Evolutionary conservation across 2,113 vertebrate species (phyloP).

Genomic region (Arothron firmamentum): DNA sequence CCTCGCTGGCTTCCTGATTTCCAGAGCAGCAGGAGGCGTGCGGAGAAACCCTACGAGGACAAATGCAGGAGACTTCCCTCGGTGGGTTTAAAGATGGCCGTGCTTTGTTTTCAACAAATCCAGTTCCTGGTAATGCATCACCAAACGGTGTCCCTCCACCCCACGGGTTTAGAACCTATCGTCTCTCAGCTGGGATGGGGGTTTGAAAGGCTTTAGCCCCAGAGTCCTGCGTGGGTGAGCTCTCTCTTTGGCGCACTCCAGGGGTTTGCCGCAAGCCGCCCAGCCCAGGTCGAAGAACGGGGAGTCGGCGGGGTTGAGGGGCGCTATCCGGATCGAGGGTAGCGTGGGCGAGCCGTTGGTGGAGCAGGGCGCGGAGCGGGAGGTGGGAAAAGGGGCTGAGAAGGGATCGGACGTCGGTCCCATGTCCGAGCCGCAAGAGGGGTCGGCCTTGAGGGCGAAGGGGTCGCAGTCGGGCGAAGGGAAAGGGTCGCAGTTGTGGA

Average conservation of each 20-base stretch:
- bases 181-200: constrained; percentile 66
- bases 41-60: constrained; percentile 23
- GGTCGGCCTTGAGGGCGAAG: constrained; percentile 69
- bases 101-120: constrained; percentile 2
- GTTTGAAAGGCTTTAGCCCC: constrained; percentile 76
- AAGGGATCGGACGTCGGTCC: constrained; percentile 73
- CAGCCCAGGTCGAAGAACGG: constrained; percentile 72
- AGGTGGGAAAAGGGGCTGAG: constrained; percentile 68
- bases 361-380: constrained; percentile 76
- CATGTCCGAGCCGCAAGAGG: constrained; percentile 34
- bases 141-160: constrained; percentile 4
- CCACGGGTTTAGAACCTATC: constrained; percentile 66
- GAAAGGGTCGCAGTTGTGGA: constrained; percentile 78
- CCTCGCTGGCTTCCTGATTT: constrained; percentile 37
- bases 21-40: constrained; percentile 37
- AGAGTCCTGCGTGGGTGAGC: constrained; percentile 63
- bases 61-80: constrained; percentile 11
- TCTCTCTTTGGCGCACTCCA: constrained; percentile 71
- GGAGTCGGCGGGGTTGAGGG: constrained; percentile 67
- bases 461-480: constrained; percentile 77
- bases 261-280: constrained; percentile 51
- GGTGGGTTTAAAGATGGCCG: constrained; percentile 7
- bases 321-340: constrained; percentile 60
- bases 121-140: too few relatives aligned
- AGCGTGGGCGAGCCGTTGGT: constrained; percentile 75